Evolutionary conservation across 2,113 vertebrate species (phyloP), one percentile per base, ranked within the genome.

Genomic region (Hirundichthys speculiger): DNA sequence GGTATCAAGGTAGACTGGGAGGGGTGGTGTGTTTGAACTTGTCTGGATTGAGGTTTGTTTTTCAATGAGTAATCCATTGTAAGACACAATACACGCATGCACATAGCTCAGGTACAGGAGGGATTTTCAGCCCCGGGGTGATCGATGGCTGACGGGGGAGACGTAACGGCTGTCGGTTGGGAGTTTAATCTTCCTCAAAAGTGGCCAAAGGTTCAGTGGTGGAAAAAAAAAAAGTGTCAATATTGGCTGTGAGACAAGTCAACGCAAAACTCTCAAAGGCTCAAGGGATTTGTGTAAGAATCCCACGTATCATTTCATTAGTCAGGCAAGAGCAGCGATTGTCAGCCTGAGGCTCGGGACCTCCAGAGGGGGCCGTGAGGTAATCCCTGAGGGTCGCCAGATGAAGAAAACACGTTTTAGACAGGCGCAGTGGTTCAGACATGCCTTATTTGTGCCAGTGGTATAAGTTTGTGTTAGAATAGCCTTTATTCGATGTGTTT

Each of bases 61-160:
- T 85, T 42, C 78, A 88, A 87, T 90, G 86, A 90, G 83, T 87
- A 87, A 90, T 87, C 82, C 70, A 88, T 90, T 85, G 74, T 79
- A 50, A 60, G 71, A 62, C 59, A 75, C 64, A 87, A 53, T 46
- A 48, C 60, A 80, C 50, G 56, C 52, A 55, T 41, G 51, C 55
- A 58, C 42, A 59, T 13, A 48, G 60, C 53, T 77, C 30, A 80
- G 64, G 64, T 52, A 76, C 57, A 54, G 73, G 74, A 55, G 22
- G 52, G 19, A 22, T 62, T 58, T 68, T 67, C 72, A 60, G 73
- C 77, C 77, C 7, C 8, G 30, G 70, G 78, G 67, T 59, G 70
- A 77, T 77, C 3, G 4, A 81, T 69, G 42, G 60, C 5, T 25
- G 67, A 67, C n/a, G 42, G 47, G 25, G 49, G 42, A 79, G 66